These are phyloP conservation scores for Lamellibrachia satsuma DNA, from an alignment of 2,888 invertebrate species.

Conservation along the genomic window DNA sequence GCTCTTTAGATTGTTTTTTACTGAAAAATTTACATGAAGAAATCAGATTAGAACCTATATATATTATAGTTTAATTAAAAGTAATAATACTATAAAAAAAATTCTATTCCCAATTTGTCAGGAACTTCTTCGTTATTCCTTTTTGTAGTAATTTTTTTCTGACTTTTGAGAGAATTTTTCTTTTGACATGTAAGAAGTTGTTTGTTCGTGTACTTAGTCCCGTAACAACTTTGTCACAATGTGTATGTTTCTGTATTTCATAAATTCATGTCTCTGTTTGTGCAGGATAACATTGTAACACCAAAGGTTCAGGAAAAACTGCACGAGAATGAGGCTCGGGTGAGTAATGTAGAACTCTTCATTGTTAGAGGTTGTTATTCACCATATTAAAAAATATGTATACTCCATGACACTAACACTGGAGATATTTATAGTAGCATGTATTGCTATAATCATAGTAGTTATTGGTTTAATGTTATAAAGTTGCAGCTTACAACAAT, in stretches of 20 bases:
- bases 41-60: too few relatives aligned
- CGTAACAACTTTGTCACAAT: too few relatives aligned
- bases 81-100: background rate
- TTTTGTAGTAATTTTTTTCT: background rate
- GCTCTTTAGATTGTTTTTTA: too few relatives aligned
- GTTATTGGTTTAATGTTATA: background rate
- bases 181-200: background rate
- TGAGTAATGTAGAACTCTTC: conserved; percentile 42
- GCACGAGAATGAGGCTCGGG: conserved; percentile 87
- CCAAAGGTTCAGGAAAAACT: conserved; percentile 81
- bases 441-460: background rate
- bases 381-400: background rate
- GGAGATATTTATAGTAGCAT: background rate
- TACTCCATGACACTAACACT: background rate
- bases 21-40: too few relatives aligned
- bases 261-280: background rate
- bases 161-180: background rate
- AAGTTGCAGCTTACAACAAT: too few relatives aligned
- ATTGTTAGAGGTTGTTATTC: background rate
- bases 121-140: background rate
- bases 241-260: conserved; percentile 18
- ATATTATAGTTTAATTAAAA: background rate
- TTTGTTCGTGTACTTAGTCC: conserved; percentile 17
- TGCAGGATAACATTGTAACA: conserved; percentile 60
- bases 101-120: background rate